A percentile compares a stretch with the other conserved stretches of the same genome.
phyloP scores from a whole-genome alignment of 1,140 invertebrate genomes.

The Aradophagus sp. region DNA sequence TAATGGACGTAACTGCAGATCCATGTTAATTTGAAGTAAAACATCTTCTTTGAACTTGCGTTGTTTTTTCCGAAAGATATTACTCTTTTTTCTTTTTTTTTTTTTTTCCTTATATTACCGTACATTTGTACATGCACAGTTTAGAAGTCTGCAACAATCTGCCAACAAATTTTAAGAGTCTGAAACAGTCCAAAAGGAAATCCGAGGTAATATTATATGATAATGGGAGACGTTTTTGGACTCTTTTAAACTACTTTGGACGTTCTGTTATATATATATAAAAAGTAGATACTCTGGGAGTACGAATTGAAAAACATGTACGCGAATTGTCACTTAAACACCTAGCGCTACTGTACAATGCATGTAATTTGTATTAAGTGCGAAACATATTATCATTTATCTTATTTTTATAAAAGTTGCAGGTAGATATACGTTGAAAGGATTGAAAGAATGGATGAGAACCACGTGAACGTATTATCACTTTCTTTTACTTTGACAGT shows the following conservation, averaged over 20 bases:
- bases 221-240: no score
- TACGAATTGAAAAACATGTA: constrained; percentile 2
- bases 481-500: no score
- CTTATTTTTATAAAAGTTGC: constrained; percentile 68
- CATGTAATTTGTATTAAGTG: constrained; percentile 65
- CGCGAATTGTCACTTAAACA: constrained; percentile 12
- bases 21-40: no score
- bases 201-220: not conserved
- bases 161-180: not conserved
- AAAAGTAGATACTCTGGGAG: constrained; percentile 3
- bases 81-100: constrained; percentile 21
- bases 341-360: constrained; percentile 32
- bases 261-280: not conserved
- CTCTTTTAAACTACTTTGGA: constrained; percentile 10
- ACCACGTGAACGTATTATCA: no score
- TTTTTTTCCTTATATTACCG: constrained; percentile 27
- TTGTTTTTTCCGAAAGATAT: constrained; percentile 24
- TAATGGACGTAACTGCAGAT: no score
- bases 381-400: constrained; percentile 66
- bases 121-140: constrained; percentile 17
- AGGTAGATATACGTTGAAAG: not conserved
- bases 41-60: constrained; percentile 20
- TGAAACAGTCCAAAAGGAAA: no score
- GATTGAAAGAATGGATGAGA: constrained; percentile 2
- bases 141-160: no score